These are phyloP conservation scores for Listronotus bonariensis DNA, from an alignment of 1,140 invertebrate species.

Conservation along the genomic window DNA sequence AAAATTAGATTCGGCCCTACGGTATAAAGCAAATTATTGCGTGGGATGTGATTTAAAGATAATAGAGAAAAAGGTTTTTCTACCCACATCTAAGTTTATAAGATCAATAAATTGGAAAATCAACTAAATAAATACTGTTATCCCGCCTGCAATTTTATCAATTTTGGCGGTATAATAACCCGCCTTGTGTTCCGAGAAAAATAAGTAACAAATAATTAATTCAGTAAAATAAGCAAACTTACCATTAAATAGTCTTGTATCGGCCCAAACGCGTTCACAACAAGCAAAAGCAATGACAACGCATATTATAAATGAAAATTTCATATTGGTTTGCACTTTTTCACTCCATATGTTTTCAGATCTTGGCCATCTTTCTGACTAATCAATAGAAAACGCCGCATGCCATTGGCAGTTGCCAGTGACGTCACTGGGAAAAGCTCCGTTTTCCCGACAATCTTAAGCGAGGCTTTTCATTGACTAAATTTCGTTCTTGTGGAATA, in stretches of 20 bases:
- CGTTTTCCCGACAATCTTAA: constrained; percentile 19
- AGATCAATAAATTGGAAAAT: no score
- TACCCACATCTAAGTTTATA: no score
- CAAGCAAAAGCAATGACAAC: constrained; percentile 44
- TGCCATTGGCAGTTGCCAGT: constrained; percentile 41
- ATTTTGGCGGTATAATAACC: constrained; percentile 7
- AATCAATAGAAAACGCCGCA: constrained; percentile 45
- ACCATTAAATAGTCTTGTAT: constrained; percentile 45
- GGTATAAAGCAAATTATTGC: no score
- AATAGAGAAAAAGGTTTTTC: no score
- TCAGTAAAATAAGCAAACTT: constrained; percentile 27
- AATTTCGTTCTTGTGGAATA: constrained; percentile 1
- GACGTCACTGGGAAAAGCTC: constrained; percentile 38
- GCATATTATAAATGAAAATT: constrained; percentile 43
- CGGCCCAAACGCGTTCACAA: constrained; percentile 40
- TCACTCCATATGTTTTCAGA: constrained; percentile 49
- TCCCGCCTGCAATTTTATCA: background rate
- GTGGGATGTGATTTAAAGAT: no score
- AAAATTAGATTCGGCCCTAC: no score
- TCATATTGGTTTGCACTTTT: constrained; percentile 42
- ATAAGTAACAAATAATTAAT: background rate
- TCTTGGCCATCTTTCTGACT: constrained; percentile 41
- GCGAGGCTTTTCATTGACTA: constrained; percentile 33
- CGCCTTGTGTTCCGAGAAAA: background rate
- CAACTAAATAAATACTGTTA: background rate